These are phyloP conservation scores for Acanthosepion lycidas DNA, from an alignment of 2,888 invertebrate species.

Conservation along the genomic window DNA sequence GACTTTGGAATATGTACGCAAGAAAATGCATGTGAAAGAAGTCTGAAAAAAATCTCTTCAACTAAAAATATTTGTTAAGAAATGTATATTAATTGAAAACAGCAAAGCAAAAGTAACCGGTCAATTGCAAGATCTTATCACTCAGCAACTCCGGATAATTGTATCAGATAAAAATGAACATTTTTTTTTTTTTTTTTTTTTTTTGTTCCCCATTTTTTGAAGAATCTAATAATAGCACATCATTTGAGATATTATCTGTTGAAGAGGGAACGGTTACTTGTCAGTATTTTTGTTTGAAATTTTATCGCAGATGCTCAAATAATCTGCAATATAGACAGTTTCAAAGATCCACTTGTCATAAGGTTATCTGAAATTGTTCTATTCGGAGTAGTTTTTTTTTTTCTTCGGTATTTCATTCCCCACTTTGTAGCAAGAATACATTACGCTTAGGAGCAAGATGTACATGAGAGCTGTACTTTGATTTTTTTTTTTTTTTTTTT, in stretches of 20 bases:
- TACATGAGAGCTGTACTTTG: too few species aligned
- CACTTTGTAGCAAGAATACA: too few species aligned
- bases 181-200: not conserved
- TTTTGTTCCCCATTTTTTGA: too few species aligned
- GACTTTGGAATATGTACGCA: too few species aligned
- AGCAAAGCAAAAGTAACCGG: not conserved
- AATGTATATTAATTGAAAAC: not conserved
- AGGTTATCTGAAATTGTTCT: not conserved
- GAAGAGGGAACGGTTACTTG: not conserved
- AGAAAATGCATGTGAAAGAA: too few species aligned
- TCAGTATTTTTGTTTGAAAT: too few species aligned
- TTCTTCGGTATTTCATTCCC: too few species aligned
- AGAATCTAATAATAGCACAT: not conserved
- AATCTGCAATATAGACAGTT: not conserved
- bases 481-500: too few species aligned
- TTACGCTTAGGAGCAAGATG: too few species aligned
- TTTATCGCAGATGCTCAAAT: too few species aligned
- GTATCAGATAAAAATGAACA: not conserved
- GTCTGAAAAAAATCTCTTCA: too few species aligned
- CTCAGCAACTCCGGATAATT: not conserved
- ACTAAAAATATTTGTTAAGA: not conserved
- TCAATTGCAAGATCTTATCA: not conserved
- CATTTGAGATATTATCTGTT: not conserved
- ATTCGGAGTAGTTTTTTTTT: too few species aligned
- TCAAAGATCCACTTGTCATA: not conserved